Evolutionary conservation across 2,113 vertebrate species (phyloP).

Genomic region (Holacanthus passer): DNA sequence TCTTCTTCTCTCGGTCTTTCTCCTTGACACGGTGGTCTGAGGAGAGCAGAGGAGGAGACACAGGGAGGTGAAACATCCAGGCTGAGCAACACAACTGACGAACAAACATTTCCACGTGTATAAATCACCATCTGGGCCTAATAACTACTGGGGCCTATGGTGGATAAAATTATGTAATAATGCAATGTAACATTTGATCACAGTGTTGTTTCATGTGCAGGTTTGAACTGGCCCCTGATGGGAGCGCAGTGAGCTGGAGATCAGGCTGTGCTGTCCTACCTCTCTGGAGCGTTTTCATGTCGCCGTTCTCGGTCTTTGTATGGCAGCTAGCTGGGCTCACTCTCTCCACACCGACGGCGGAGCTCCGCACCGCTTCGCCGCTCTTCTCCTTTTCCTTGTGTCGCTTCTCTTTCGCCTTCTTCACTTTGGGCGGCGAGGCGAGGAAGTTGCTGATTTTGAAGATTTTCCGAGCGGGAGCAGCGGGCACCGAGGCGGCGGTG

Average conservation of each 20-base stretch:
- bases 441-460: constrained; percentile 87
- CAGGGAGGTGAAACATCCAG: constrained; percentile 31
- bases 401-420: constrained; percentile 89
- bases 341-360: constrained; percentile 71
- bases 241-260: neutral
- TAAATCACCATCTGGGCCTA: constrained; percentile 72
- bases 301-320: constrained; percentile 84
- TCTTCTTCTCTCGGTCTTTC: constrained; percentile 88
- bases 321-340: constrained; percentile 79
- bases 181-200: neutral
- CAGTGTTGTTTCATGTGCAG: fast-evolving
- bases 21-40: constrained; percentile 90
- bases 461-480: constrained; percentile 77
- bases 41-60: constrained; percentile 55
- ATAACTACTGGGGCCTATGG: constrained; percentile 73
- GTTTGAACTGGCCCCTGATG: neutral
- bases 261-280: constrained; percentile 55
- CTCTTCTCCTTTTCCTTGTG: constrained; percentile 89
- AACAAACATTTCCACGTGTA: constrained; percentile 80
- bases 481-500: constrained; percentile 67
- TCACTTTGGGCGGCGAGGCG: constrained; percentile 82
- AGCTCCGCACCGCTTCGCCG: constrained; percentile 81
- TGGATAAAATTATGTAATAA: constrained; percentile 47
- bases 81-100: constrained; percentile 29
- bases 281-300: constrained; percentile 78